These are phyloP conservation scores for Drosophila bunnanda DNA, from an alignment of 2,888 invertebrate genomes.

Conservation along the genomic window DNA sequence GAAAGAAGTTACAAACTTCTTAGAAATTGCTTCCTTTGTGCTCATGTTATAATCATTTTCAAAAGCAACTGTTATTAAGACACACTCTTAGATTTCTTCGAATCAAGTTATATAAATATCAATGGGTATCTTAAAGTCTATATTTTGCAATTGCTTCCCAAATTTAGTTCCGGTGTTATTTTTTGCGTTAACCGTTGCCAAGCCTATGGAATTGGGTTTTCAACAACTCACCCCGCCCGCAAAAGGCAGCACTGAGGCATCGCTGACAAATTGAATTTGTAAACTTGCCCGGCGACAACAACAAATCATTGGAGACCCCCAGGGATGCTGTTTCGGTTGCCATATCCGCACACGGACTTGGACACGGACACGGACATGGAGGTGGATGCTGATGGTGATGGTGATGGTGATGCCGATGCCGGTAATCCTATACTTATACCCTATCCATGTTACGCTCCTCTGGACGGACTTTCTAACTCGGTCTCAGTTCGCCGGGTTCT, in stretches of 20 bases:
- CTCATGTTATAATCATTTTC: too few species aligned
- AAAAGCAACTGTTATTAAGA: neutral
- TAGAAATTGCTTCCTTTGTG: neutral
- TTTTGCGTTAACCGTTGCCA: slow-evolving; percentile 56
- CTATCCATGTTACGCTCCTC: slow-evolving; percentile 71
- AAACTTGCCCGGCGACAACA: slow-evolving; percentile 67
- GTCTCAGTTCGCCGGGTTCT: slow-evolving; percentile 48
- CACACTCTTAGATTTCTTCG: too few species aligned
- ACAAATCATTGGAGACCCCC: slow-evolving; percentile 67
- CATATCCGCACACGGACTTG: slow-evolving; percentile 13
- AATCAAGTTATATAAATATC: neutral
- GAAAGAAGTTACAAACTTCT: neutral
- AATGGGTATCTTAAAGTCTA: slow-evolving; percentile 2
- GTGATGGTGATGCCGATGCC: slow-evolving; percentile 28
- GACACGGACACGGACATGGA: slow-evolving; percentile 6
- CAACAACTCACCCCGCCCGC: slow-evolving; percentile 24
- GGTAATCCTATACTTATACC: slow-evolving; percentile 64
- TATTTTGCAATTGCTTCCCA: neutral
- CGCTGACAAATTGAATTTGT: slow-evolving; percentile 80
- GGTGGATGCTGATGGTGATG: slow-evolving; percentile 30
- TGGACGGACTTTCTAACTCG: slow-evolving; percentile 70
- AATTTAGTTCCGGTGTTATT: slow-evolving; percentile 21
- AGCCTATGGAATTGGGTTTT: slow-evolving; percentile 71
- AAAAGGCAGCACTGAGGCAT: slow-evolving; percentile 50
- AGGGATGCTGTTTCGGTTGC: slow-evolving; percentile 38